Evolutionary conservation across 1,140 invertebrate genomes (phyloP), one percentile per base, ranked within the genome.

Genomic region (Dendrolimus kikuchii): DNA sequence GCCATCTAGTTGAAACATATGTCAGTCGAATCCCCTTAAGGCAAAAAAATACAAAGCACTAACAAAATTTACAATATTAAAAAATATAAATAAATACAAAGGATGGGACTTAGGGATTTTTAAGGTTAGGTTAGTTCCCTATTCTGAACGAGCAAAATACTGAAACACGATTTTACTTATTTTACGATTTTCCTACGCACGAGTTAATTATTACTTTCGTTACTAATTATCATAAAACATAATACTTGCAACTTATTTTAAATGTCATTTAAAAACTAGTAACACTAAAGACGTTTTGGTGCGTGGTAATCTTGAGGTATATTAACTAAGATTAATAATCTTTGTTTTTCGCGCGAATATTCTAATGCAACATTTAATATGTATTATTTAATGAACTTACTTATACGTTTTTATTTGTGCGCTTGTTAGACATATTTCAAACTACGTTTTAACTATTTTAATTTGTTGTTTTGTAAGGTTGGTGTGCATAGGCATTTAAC

Each of bases 301-400:
- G 82, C 80, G 59, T 77, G 82, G 82, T 86, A 86, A 86, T 77
- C 82, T 77, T 83, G 82, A 86, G 82, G 82, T 86, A 86, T 77
- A 72, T 51, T 5, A 8, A 41, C 7, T 45, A 37, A 44, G 45
- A 37, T 45, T 44, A 5, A 45, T 37, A 38, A 45, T 4, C 23
- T 38, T 41, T 40, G 5, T 8, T 50, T 41, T 23, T 45, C 5
- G 43, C 43, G 43, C 23, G 5, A 9, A 9, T 45, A 8, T n/a
- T 5, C 23, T 1, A 23, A 23, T 23, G 23, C 23, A 23, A 23
- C 23, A 3, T 23, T 23, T 23, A 23, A 23, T n/a, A n/a, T 23
- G 23, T 23, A 2, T 23, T 23, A 23, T 23, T 23, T 23, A 23
- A 3, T 23, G 23, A 23, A 2, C 23, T 23, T 23, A 23, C 1